phyloP scores from a whole-genome alignment of 1,140 invertebrate species.

The Psilanteris sp. region DNA sequence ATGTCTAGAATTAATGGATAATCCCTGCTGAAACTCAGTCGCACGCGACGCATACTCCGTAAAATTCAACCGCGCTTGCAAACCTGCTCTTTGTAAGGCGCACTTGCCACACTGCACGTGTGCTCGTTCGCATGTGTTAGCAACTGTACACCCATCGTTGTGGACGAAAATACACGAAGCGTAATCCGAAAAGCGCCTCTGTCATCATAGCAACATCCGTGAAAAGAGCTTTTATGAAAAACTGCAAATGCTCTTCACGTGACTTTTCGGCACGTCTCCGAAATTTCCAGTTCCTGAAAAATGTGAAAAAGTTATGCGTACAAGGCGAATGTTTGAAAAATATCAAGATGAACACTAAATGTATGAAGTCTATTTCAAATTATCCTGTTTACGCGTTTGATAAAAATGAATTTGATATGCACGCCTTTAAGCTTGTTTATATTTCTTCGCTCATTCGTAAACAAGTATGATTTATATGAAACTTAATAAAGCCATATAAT shows the following conservation, averaged over 20 bases:
- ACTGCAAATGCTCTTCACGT: slow-evolving; percentile 37
- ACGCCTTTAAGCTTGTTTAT: too few species aligned
- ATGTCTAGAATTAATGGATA: slow-evolving; percentile 64
- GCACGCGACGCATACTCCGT: slow-evolving; percentile 61
- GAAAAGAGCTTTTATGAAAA: slow-evolving; percentile 22
- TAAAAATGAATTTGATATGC: too few species aligned
- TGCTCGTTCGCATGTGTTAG: slow-evolving; percentile 39
- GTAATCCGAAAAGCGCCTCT: slow-evolving; percentile 53
- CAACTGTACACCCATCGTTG: slow-evolving; percentile 34
- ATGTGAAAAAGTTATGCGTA: too few species aligned
- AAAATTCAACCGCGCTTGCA: slow-evolving; percentile 66
- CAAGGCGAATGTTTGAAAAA: too few species aligned
- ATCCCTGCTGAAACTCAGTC: slow-evolving; percentile 62
- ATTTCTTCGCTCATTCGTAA: too few species aligned
- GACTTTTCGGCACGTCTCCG: slow-evolving; percentile 23
- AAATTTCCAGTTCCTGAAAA: too few species aligned
- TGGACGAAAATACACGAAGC: slow-evolving; percentile 36
- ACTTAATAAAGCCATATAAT: too few species aligned
- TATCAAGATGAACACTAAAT: too few species aligned
- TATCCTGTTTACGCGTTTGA: too few species aligned
- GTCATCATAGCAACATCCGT: slow-evolving; percentile 25
- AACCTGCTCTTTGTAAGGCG: slow-evolving; percentile 60
- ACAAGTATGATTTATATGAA: too few species aligned
- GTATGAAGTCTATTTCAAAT: too few species aligned
- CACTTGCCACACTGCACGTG: slow-evolving; percentile 47